phyloP scores from a whole-genome alignment of 2,113 vertebrate species.

The Spea bombifrons region DNA sequence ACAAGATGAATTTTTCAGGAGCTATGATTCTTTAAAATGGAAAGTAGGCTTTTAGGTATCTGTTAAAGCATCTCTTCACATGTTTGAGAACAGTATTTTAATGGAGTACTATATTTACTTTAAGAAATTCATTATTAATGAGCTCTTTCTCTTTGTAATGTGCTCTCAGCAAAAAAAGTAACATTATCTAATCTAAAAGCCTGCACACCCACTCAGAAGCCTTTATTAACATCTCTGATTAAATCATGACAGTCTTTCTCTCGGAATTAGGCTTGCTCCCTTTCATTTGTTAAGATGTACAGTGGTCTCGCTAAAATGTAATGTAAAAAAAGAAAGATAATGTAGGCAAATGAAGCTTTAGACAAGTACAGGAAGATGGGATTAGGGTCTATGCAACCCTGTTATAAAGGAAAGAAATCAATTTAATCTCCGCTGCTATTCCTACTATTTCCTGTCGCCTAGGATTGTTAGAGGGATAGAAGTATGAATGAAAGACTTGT shows the following conservation, averaged over 20 bases:
- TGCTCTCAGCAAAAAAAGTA: constrained; percentile 34
- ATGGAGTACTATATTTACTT: constrained; percentile 49
- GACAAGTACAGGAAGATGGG: too few species aligned
- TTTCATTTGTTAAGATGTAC: constrained; percentile 45
- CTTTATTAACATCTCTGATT: constrained; percentile 52
- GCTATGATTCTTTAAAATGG: constrained; percentile 26
- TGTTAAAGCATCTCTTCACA: constrained; percentile 37
- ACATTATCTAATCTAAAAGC: constrained; percentile 51
- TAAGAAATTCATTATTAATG: constrained; percentile 45
- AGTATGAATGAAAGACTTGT: too few species aligned
- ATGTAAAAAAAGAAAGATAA: too few species aligned
- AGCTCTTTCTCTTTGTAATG: constrained; percentile 36
- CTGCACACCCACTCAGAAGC: constrained; percentile 46
- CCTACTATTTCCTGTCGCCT: too few species aligned
- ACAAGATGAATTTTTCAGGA: constrained; percentile 3
- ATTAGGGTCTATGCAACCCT: too few species aligned
- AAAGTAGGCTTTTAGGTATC: constrained; percentile 26
- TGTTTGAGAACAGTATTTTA: constrained; percentile 41
- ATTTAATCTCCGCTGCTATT: too few species aligned
- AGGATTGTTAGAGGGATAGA: too few species aligned
- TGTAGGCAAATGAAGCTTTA: too few species aligned
- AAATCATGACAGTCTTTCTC: constrained; percentile 49
- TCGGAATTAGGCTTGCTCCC: constrained; percentile 50
- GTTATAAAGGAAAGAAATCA: too few species aligned
- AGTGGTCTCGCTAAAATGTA: not conserved